Base-by-base conservation (phyloP, 2,888 invertebrate genomes). In the Andricus curvator region DNA sequence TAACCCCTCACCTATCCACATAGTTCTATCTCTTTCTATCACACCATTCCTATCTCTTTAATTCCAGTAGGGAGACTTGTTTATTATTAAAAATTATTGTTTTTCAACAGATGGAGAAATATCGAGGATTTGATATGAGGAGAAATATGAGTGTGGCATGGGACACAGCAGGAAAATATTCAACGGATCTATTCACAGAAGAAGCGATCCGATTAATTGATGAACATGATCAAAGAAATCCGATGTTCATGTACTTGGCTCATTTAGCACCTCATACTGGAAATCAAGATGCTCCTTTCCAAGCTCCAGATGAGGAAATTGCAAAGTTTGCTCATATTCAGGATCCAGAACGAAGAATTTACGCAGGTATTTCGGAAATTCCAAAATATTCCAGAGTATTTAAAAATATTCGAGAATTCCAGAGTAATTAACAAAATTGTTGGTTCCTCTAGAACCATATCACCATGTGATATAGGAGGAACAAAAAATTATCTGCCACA, bases 241-340 rank as follows among this genome's bases (percentile, higher is more conserved):
- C 96, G 0, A 93, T 96, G 92, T 96, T 96, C 89, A 93, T 96
- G 88, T 96, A 96, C 90, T 88, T 96, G 79, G 94, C 96, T 0
- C 96, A 96, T 88, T 92, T 95, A 76, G 96, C 96, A 0, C 95
- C 95, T 0, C 96, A 96, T 90, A 94, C 95, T n/a, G 96, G 95
- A 1, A 96, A 95, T 87, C 90, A 92, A 11, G 92, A 94, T 78
- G 93, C 94, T 79, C 95, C 95, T 1, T 93, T 97, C 62, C 96
- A 97, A 92, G 97, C 97, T 0, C 97, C 97, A 0, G 94, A 94
- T 85, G 95, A 96, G 83, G 96, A 95, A 88, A 94, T 96, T 5
- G 94, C 95, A 0, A 95, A 95, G 88, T 96, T 96, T 88, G 87
- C 93, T 0, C 93, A 96, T 88, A 97, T 97, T 51, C 88, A 94